Evolutionary conservation across 1,140 invertebrate species (phyloP).

Genomic region (Linepithema humile): DNA sequence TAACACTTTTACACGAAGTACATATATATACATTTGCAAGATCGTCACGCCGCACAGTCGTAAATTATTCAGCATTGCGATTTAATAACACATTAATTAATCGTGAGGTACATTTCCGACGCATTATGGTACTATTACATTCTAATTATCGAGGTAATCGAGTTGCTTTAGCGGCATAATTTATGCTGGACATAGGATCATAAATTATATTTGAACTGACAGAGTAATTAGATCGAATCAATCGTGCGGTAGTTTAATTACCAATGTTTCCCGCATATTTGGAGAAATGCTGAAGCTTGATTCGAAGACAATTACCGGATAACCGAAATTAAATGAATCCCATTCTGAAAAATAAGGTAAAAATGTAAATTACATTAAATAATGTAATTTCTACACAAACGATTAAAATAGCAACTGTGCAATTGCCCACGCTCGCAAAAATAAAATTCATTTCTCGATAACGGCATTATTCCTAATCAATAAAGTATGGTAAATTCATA

Average conservation of each 20-base stretch:
- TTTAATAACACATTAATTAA: slow-evolving; percentile 55
- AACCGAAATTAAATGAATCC: too few relatives aligned
- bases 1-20: background rate
- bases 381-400: background rate
- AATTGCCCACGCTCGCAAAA: background rate
- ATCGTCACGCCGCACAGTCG: background rate
- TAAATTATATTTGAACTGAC: slow-evolving; percentile 34
- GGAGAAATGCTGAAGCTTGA: background rate
- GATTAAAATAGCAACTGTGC: slow-evolving; percentile 5
- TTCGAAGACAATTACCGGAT: slow-evolving; percentile 1
- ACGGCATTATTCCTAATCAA: slow-evolving; percentile 40
- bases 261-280: background rate
- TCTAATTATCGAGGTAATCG: slow-evolving; percentile 45
- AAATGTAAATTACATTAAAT: background rate
- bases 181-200: slow-evolving; percentile 13
- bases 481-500: slow-evolving; percentile 24
- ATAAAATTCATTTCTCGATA: slow-evolving; percentile 40
- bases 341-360: too few relatives aligned
- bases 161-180: slow-evolving; percentile 42
- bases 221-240: background rate
- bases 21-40: background rate
- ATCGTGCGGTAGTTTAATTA: background rate
- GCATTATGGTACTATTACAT: slow-evolving; percentile 41
- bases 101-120: slow-evolving; percentile 25
- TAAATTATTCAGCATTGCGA: slow-evolving; percentile 35